Percentiles rank a stretch among this genome's conserved stretches.
phyloP scores from a whole-genome alignment of 1,140 invertebrate genomes.

The Drosophila persimilis region DNA sequence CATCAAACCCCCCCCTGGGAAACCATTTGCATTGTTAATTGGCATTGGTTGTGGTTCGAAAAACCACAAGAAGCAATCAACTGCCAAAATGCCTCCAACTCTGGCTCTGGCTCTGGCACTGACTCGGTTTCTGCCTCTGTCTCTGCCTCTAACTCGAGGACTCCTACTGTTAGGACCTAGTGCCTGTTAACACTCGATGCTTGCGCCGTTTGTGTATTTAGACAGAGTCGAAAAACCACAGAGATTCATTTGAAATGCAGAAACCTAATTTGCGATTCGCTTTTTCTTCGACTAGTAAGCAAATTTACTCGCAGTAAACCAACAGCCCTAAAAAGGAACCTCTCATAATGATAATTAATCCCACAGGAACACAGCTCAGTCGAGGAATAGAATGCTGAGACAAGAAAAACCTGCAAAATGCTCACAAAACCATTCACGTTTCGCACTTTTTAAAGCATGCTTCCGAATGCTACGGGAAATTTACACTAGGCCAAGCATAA shows the following conservation, averaged over 20 bases:
- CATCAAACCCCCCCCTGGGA: not conserved
- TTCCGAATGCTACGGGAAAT: constrained; percentile 3
- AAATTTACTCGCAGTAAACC: not conserved
- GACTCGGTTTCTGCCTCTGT: not conserved
- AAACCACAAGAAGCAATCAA: constrained; percentile 54
- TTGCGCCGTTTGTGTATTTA: constrained; percentile 42
- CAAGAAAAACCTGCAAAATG: not conserved
- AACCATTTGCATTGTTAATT: constrained; percentile 63
- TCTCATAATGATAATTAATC: constrained; percentile 11
- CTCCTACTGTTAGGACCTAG: no score
- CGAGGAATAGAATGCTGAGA: no score
- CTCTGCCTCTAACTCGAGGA: no score
- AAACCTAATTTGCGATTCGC: constrained; percentile 41
- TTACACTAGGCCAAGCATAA: constrained; percentile 63
- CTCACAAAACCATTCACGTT: constrained; percentile 4
- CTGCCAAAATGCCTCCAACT: constrained; percentile 1
- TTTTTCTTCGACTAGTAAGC: constrained; percentile 20
- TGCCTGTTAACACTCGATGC: not conserved
- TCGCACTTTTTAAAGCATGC: not conserved
- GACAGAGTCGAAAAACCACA: constrained; percentile 20
- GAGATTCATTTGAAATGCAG: constrained; percentile 54
- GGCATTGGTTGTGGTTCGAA: constrained; percentile 15
- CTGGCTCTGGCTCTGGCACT: constrained; percentile 4
- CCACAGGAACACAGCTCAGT: not conserved
- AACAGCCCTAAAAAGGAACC: not conserved